These are phyloP conservation scores for Charanyca ferruginea DNA, from an alignment of 2,888 invertebrate species.

Conservation along the genomic window DNA sequence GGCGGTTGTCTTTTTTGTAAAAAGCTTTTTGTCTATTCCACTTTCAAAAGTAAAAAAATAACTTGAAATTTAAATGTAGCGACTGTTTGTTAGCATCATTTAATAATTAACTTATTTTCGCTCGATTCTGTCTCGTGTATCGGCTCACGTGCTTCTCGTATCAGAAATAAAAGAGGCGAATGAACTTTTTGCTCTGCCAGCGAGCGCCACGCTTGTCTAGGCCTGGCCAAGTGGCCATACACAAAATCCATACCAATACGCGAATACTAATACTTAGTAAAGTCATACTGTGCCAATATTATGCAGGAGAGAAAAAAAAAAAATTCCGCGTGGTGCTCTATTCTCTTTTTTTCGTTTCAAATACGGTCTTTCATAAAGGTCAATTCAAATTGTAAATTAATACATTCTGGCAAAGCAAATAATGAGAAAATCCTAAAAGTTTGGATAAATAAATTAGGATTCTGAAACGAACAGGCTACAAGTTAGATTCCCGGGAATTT, in stretches of 20 bases:
- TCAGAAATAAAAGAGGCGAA: conserved; percentile 59
- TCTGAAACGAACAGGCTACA: neutral
- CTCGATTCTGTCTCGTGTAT: conserved; percentile 61
- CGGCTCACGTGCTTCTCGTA: conserved; percentile 59
- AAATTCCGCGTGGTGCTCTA: neutral
- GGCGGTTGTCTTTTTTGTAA: too few species aligned
- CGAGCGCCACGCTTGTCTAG: conserved; percentile 32
- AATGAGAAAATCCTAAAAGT: neutral
- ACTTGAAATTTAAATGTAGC: neutral
- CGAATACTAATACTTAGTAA: too few species aligned
- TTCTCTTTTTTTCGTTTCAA: neutral
- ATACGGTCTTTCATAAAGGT: neutral
- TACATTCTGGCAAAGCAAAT: neutral
- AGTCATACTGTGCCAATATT: too few species aligned
- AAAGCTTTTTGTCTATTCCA: neutral
- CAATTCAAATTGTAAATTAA: conserved; percentile 2
- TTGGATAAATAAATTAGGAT: neutral
- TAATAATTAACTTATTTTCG: conserved; percentile 31
- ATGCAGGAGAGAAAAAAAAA: neutral
- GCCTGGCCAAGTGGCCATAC: too few species aligned
- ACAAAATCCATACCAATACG: neutral
- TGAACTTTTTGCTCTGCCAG: conserved; percentile 59
- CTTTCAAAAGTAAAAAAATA: conserved; percentile 1
- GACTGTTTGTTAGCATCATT: neutral
- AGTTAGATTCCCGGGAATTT: too few species aligned